Conservation (phyloP, 2,113 vertebrate genomes). For the Platichthys stellatus region DNA sequence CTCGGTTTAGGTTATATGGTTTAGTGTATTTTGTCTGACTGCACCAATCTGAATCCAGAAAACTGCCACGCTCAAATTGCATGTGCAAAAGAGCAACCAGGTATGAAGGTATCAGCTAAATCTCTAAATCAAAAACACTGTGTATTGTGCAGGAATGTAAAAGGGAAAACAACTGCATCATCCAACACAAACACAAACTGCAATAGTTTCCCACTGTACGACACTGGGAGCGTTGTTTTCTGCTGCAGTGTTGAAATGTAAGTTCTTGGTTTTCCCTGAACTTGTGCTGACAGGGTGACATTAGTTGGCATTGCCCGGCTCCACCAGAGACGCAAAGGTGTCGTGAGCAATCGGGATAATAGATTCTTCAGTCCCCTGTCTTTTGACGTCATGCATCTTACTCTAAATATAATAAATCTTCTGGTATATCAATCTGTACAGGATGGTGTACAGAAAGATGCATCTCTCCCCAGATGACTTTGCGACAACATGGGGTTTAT, state of each 20-base stretch:
- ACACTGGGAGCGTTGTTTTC: background rate
- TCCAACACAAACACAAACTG: too few species aligned
- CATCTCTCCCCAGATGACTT: background rate
- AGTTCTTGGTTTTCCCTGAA: background rate
- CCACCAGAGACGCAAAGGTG: background rate
- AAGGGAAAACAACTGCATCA: too few species aligned
- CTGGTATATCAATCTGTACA: background rate
- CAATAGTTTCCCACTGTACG: background rate
- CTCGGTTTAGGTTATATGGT: too few species aligned
- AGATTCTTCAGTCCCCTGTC: background rate
- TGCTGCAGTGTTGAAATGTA: background rate
- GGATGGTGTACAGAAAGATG: background rate
- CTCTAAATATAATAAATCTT: background rate
- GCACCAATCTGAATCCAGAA: background rate
- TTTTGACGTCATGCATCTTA: background rate
- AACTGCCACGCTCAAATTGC: too few species aligned
- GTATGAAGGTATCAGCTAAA: background rate
- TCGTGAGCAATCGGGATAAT: background rate
- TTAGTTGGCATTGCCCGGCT: background rate
- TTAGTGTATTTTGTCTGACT: background rate
- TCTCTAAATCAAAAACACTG: background rate
- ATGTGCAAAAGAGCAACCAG: too few species aligned
- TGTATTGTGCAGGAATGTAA: background rate
- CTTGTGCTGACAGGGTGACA: background rate
- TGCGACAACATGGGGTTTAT: background rate